Percentiles rank a stretch among this genome's conserved stretches.
phyloP scores from a whole-genome alignment of 2,113 vertebrate species.

The Nesogale talazaci region DNA sequence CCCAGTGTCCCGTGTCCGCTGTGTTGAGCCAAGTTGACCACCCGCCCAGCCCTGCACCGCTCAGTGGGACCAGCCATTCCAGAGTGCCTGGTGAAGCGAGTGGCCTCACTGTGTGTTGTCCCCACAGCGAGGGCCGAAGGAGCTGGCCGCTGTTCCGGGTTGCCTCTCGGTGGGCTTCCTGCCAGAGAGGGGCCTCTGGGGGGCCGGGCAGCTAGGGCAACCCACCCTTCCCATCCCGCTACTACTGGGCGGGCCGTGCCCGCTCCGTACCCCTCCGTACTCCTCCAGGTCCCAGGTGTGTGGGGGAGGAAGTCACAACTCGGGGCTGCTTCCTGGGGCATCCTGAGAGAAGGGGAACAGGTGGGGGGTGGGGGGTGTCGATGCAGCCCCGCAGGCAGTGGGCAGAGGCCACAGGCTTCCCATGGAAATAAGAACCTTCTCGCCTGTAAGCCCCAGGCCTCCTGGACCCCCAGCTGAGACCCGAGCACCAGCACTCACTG shows the following conservation, averaged over 20 bases:
- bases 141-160: not conserved
- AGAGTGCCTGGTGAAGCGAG: not conserved
- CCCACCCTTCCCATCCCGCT: not conserved
- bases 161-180: not conserved
- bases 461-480: too few species aligned
- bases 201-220: not conserved
- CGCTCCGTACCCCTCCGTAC: not conserved
- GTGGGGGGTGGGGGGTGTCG: not conserved
- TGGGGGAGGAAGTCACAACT: not conserved
- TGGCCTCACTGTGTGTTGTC: not conserved
- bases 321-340: not conserved
- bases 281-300: not conserved
- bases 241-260: not conserved
- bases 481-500: too few species aligned
- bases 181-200: not conserved
- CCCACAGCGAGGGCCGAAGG: not conserved
- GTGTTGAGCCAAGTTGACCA: not conserved
- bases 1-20: not conserved
- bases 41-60: not conserved
- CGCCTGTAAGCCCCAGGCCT: too few species aligned
- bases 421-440: too few species aligned
- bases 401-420: too few species aligned
- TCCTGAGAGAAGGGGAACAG: too few species aligned
- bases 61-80: accelerated
- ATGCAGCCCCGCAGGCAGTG: too few species aligned